These are phyloP conservation scores for Flexamia atlantica DNA, from an alignment of 2,888 invertebrate species.

Conservation along the genomic window DNA sequence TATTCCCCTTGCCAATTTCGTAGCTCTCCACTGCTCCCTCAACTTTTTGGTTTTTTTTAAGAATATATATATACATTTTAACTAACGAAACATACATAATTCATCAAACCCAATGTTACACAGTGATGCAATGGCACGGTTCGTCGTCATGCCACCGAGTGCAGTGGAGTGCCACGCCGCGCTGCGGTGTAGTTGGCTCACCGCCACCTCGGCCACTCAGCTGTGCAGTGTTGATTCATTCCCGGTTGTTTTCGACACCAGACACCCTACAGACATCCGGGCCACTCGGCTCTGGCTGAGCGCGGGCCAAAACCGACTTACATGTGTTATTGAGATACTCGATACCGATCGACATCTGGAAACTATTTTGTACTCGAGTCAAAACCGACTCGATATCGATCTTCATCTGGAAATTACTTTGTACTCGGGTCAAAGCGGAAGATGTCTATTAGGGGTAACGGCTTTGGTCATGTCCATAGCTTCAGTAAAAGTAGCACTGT, in stretches of 20 bases:
- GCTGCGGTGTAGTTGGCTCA: neutral
- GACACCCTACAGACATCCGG: conserved; percentile 37
- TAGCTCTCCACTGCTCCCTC: too few species aligned
- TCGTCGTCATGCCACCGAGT: too few species aligned
- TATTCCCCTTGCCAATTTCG: too few species aligned
- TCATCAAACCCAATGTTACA: too few species aligned
- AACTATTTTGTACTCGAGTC: neutral
- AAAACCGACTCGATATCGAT: neutral
- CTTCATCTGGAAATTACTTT: too few species aligned
- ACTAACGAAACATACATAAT: too few species aligned
- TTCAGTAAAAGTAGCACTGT: too few species aligned
- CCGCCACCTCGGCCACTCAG: conserved; percentile 18
- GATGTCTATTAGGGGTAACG: too few species aligned
- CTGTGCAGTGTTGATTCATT: conserved; percentile 31
- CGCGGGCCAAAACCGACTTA: neutral
- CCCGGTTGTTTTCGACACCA: conserved; percentile 28
- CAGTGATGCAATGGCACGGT: too few species aligned
- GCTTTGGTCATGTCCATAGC: too few species aligned
- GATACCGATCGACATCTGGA: neutral
- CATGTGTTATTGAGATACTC: conserved; percentile 1
- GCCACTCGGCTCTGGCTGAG: neutral
- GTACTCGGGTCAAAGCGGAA: neutral
- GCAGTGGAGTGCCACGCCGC: neutral
- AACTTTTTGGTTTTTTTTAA: too few species aligned
- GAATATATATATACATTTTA: too few species aligned